Evolutionary conservation across 2,888 invertebrate species (phyloP).

Genomic region (Drosophila paranaensis): DNA sequence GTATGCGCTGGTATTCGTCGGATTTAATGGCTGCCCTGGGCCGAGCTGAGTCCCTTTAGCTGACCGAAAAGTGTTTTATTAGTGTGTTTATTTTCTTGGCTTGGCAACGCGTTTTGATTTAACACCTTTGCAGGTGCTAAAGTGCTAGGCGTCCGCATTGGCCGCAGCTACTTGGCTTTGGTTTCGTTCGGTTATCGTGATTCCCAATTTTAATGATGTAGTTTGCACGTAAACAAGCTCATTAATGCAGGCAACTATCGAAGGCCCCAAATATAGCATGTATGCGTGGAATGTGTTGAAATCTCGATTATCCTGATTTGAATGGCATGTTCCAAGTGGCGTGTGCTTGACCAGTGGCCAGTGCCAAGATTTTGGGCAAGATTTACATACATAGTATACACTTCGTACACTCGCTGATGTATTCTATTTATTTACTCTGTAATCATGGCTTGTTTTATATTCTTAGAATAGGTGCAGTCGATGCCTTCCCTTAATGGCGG

Average conservation of each 20-base stretch:
- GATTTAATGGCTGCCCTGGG: constrained; percentile 37
- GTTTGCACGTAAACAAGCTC: constrained; percentile 4
- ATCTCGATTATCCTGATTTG: neutral
- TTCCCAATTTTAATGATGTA: constrained; percentile 60
- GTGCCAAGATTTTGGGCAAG: neutral
- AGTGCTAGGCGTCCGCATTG: neutral
- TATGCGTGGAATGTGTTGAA: neutral
- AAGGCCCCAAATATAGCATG: neutral
- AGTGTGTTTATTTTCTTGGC: constrained; percentile 58
- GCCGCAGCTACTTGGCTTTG: neutral
- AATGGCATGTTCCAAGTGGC: neutral
- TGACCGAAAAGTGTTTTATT: constrained; percentile 62
- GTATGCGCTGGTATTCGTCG: constrained; percentile 29
- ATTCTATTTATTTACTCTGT: neutral
- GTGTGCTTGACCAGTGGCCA: neutral
- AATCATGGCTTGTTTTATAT: neutral
- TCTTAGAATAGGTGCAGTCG: constrained; percentile 15
- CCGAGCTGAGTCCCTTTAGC: constrained; percentile 8
- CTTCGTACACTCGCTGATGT: neutral
- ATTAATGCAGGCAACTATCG: constrained; percentile 4
- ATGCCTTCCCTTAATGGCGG: constrained; percentile 13
- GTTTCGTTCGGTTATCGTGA: constrained; percentile 40
- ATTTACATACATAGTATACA: neutral
- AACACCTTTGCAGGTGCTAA: constrained; percentile 60
- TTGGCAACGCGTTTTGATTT: constrained; percentile 64